Base-by-base conservation (phyloP, 2,113 vertebrate species). In the Casuarius casuarius region DNA sequence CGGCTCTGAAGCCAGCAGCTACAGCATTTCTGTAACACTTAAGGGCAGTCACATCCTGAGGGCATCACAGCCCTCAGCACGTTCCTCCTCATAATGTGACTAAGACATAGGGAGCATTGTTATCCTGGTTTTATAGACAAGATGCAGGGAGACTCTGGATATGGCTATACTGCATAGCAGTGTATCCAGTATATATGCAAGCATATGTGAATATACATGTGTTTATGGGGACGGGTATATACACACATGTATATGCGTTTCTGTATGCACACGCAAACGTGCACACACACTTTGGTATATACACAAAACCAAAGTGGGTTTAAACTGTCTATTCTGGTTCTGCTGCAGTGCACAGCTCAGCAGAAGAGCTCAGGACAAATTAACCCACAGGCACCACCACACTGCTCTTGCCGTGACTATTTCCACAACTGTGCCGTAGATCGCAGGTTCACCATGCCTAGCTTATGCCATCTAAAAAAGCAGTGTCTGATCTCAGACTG, bases 21-120 rank as follows among this genome's bases (percentile, higher is more conserved):
- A 52, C 18, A 68, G 22, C n/a, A 9, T 13, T 51, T 59, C 2
- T 1, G 28, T 65, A 61, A 48, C 25, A 49, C 5, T n/a, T 49
- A n/a, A 65, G 33, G 31, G 28, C n/a, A 71, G 10, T n/a, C 87
- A 40, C 46, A 62, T 21, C 40, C 38, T 61, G 35, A 78, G 20
- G 21, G 8, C 23, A 40, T 26, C 46, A 26, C 16, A 44, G 23
- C 16, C 25, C 59, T 80, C 56, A 77, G 20, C 8, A 33, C 20
- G 6, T 73, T 85, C 21, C 29, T 85, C 25, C 48, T 33, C 0
- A 1, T 46, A 48, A 35, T 4, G 12, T 0, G 0, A 19, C 33
- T 42, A 56, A 71, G 68, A 82, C 46, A 17, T 4, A 26, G n/a
- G 12, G 31, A 33, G 49, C 2, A 35, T 44, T 85, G 29, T 61